Conservation (phyloP, 1,140 invertebrate species). For the Scaptomyza pallida region DNA sequence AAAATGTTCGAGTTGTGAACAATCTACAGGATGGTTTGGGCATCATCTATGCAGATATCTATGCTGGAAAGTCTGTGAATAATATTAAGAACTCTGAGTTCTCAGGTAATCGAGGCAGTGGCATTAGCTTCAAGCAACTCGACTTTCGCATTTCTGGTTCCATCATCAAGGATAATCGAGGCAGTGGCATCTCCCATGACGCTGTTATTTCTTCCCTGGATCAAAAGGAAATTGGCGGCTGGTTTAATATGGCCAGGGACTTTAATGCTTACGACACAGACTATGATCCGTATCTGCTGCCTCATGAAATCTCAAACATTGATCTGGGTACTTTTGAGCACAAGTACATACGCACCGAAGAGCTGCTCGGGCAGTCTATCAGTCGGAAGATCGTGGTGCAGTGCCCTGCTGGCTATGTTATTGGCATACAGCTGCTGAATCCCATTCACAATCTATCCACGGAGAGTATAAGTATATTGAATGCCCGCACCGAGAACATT, state of each 20-base stretch:
- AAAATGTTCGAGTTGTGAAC: conserved; percentile 91
- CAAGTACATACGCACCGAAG: conserved; percentile 90
- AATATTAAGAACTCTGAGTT: conserved; percentile 95
- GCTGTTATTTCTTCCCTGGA: conserved; percentile 92
- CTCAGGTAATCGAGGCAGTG: conserved; percentile 93
- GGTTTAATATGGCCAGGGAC: conserved; percentile 90
- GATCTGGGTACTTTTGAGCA: conserved; percentile 90
- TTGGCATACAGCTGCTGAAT: conserved; percentile 93
- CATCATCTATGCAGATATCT: conserved; percentile 94
- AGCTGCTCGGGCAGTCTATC: conserved; percentile 86
- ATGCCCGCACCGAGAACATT: conserved; percentile 88
- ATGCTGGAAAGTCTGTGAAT: conserved; percentile 93
- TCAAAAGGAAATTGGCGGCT: conserved; percentile 95
- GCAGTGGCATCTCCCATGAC: conserved; percentile 96
- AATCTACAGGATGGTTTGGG: conserved; percentile 95
- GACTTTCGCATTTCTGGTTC: conserved; percentile 92
- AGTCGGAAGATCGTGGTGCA: conserved; percentile 86
- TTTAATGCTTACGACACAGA: conserved; percentile 88
- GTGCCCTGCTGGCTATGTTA: conserved; percentile 90
- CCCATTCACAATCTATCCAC: conserved; percentile 94
- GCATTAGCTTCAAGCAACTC: conserved; percentile 94
- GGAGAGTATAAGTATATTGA: conserved; percentile 91
- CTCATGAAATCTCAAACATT: conserved; percentile 86
- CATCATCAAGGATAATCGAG: conserved; percentile 92
- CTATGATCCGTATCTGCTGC: conserved; percentile 89